phyloP scores from a whole-genome alignment of 2,113 vertebrate species.

The Spheniscus mendiculus region DNA sequence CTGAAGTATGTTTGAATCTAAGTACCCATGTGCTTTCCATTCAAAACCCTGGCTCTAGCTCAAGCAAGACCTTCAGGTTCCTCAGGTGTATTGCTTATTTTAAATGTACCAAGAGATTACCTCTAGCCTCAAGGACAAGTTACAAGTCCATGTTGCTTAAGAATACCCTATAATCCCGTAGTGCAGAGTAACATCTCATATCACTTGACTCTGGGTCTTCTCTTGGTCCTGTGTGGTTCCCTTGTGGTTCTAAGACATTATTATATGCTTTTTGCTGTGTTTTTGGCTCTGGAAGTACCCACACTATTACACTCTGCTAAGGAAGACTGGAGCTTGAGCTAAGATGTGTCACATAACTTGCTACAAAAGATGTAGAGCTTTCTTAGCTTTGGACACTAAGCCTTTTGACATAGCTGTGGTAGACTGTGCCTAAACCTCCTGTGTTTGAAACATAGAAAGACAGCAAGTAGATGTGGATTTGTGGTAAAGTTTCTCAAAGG shows the following conservation, averaged over 20 bases:
- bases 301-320: rapidly evolving
- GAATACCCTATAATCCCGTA: rapidly evolving
- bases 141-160: not conserved
- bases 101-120: not conserved
- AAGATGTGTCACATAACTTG: not conserved
- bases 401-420: not conserved
- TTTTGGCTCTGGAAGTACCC: not conserved
- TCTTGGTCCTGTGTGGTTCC: not conserved
- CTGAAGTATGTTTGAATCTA: not conserved
- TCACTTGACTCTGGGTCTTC: not conserved
- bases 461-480: not conserved
- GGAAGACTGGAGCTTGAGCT: not conserved
- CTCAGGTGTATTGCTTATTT: not conserved
- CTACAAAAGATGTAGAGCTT: not conserved
- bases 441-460: not conserved
- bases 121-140: not conserved
- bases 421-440: not conserved
- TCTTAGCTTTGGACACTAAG: not conserved
- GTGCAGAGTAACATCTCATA: not conserved
- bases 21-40: not conserved
- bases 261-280: not conserved
- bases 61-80: not conserved
- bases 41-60: not conserved
- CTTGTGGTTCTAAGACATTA: not conserved
- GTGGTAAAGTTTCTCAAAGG: not conserved